Conservation (phyloP, 2,113 vertebrate genomes). For the Eptatretus burgeri region DNA sequence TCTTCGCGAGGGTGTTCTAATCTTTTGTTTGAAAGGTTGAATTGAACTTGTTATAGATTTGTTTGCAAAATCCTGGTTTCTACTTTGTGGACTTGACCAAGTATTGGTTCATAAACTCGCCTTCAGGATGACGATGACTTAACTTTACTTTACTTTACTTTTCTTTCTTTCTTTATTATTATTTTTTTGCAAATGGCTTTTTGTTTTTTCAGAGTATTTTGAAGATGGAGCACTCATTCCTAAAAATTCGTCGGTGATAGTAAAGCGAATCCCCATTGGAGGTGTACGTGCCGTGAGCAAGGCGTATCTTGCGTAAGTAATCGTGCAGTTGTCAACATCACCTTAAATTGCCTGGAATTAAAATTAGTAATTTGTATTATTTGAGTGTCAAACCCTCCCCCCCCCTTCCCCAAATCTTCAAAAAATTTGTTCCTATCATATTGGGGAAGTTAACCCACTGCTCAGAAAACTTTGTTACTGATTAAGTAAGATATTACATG, state of each 20-base stretch:
- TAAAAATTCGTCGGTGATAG: slow-evolving; percentile 89
- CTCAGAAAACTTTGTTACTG: too few relatives aligned
- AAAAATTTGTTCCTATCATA: not conserved
- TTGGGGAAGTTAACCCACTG: too few relatives aligned
- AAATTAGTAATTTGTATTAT: not conserved
- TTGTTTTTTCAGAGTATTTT: slow-evolving; percentile 46
- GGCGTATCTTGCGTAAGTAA: slow-evolving; percentile 54
- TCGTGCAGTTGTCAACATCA: too few relatives aligned
- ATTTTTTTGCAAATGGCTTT: not conserved
- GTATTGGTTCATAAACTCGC: not conserved
- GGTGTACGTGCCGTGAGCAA: slow-evolving; percentile 54
- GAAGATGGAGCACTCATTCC: slow-evolving; percentile 50
- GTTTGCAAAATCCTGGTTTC: not conserved
- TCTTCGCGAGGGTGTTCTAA: not conserved
- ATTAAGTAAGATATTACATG: too few relatives aligned
- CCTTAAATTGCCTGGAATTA: not conserved
- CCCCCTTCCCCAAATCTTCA: not conserved
- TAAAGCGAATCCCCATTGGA: slow-evolving; percentile 64
- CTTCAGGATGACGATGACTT: not conserved
- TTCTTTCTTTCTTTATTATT: not conserved
- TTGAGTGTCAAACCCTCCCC: not conserved
- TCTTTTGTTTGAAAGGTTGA: slow-evolving; percentile 8
- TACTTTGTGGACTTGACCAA: not conserved
- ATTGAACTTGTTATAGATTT: not conserved
- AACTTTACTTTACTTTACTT: too few relatives aligned